Conservation (phyloP, 2,888 invertebrate genomes). For the Thumatha senex region DNA sequence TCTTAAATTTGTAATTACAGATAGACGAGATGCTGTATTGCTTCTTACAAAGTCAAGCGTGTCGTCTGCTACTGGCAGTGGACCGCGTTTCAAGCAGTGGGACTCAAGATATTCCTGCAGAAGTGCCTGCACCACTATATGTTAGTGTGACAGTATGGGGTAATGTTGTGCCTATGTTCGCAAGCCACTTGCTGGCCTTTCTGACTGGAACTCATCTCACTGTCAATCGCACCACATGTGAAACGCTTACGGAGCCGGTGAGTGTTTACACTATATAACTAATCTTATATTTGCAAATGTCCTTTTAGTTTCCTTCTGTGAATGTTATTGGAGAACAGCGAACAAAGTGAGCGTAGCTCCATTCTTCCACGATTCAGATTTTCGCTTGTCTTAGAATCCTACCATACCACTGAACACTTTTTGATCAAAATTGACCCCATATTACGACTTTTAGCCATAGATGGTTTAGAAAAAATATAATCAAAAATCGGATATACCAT, state of each 20-base stretch:
- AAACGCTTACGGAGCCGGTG: slow-evolving; percentile 42
- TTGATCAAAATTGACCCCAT: no score
- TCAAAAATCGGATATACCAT: no score
- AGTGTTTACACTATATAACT: slow-evolving; percentile 15
- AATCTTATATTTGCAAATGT: no score
- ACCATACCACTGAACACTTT: no score
- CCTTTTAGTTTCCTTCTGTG: no score
- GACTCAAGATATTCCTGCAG: slow-evolving; percentile 31
- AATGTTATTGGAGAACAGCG: no score
- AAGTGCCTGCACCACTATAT: slow-evolving; percentile 43
- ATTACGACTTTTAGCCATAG: no score
- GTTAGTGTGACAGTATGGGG: slow-evolving; percentile 75
- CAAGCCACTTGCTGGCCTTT: slow-evolving; percentile 85
- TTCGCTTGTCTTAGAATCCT: no score
- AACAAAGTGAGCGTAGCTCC: no score
- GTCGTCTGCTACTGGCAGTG: slow-evolving; percentile 84
- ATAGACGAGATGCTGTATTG: slow-evolving; percentile 91
- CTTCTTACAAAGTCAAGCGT: slow-evolving; percentile 88
- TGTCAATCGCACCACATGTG: slow-evolving; percentile 47
- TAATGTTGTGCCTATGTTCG: slow-evolving; percentile 80
- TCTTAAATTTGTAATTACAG: slow-evolving; percentile 47
- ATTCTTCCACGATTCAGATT: no score
- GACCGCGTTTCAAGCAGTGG: slow-evolving; percentile 63
- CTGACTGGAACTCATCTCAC: slow-evolving; percentile 79
- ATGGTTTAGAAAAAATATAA: no score